Conservation (phyloP, 2,113 vertebrate species). For the Archocentrus centrarchus region DNA sequence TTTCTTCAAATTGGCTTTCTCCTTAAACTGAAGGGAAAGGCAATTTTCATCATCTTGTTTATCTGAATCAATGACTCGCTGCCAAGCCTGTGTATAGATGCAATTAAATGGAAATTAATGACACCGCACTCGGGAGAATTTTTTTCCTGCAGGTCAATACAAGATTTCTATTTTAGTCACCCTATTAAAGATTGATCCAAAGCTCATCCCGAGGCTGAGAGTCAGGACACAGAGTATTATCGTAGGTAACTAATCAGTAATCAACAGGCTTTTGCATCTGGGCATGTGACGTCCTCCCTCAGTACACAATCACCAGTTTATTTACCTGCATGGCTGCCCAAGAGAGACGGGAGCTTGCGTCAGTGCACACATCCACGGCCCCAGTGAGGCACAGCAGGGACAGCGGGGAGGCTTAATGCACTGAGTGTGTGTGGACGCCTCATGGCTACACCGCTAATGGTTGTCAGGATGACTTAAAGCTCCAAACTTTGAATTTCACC, state of each 20-base stretch:
- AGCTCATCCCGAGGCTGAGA: slow-evolving; percentile 13
- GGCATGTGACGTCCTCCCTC: slow-evolving; percentile 41
- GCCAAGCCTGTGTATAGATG: background rate
- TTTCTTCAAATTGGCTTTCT: slow-evolving; percentile 27
- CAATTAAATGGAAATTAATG: slow-evolving; percentile 44
- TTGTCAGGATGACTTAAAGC: slow-evolving; percentile 44
- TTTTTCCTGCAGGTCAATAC: slow-evolving; percentile 32
- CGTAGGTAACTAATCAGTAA: slow-evolving; percentile 1
- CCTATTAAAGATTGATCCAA: slow-evolving; percentile 44
- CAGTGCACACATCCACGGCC: slow-evolving; percentile 61
- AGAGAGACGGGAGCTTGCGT: slow-evolving; percentile 66
- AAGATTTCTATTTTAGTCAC: slow-evolving; percentile 26
- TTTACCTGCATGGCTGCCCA: slow-evolving; percentile 69
- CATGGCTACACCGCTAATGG: slow-evolving; percentile 52
- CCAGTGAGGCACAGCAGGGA: slow-evolving; percentile 38
- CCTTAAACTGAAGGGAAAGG: slow-evolving; percentile 27
- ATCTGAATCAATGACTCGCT: background rate
- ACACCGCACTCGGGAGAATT: background rate
- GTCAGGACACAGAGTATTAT: background rate
- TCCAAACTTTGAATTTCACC: slow-evolving; percentile 17
- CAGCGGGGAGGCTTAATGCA: slow-evolving; percentile 35
- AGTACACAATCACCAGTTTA: slow-evolving; percentile 60
- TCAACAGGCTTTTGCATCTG: slow-evolving; percentile 41
- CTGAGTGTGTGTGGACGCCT: slow-evolving; percentile 37
- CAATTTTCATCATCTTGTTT: slow-evolving; percentile 23